Base-by-base conservation (phyloP, 92 coral and sea anemone genomes). In the Actinernus sp. region DNA sequence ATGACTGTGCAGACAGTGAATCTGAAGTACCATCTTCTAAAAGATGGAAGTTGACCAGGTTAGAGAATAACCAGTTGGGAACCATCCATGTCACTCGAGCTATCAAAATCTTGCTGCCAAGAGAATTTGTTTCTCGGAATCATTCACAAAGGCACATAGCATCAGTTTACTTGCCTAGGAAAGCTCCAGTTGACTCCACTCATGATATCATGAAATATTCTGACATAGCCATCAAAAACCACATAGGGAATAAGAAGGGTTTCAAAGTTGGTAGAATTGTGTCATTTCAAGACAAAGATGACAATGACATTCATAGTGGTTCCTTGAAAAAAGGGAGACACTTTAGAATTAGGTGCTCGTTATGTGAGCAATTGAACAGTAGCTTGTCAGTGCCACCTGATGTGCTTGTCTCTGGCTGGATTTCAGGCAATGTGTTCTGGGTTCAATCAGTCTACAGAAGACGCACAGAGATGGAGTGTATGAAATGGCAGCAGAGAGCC, bases 261-360 rank as follows among this genome's bases (percentile, higher is more conserved):
- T 71, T 71, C 54, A 18, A 71, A 30, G 20, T 59, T 8, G 69
- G 69, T 25, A 71, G 52, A 14, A 54, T 58, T 57, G 79, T 71
- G 12, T 63, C 43, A n/a, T n/a, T 18, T 43, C 63, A 4, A 71
- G 79, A 45, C 10, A 71, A 58, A 44, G 60, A 47, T 32, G 51
- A 68, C 38, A 43, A 58, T 17, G 77, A 56, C 16, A 26, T 68
- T 24, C 7, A 26, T 17, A 68, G 63, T 27, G 43, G 29, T 10
- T 52, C 50, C 3, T 45, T 58, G 1, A 32, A 19, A 27, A 43
- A 38, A 30, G 40, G 51, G 16, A 61, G 54, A 45, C 3, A 41
- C 22, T 61, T 46, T n/a, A 20, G 78, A 28, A 56, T 45, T 32
- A 34, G 67, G 57, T 71, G 78, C n/a, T n/a, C n/a, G n/a, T n/a